Percentiles rank a stretch among this genome's conserved stretches.
These are phyloP conservation scores for Megamerina dolium DNA, from an alignment of 2,888 invertebrate species.

Conservation along the genomic window DNA sequence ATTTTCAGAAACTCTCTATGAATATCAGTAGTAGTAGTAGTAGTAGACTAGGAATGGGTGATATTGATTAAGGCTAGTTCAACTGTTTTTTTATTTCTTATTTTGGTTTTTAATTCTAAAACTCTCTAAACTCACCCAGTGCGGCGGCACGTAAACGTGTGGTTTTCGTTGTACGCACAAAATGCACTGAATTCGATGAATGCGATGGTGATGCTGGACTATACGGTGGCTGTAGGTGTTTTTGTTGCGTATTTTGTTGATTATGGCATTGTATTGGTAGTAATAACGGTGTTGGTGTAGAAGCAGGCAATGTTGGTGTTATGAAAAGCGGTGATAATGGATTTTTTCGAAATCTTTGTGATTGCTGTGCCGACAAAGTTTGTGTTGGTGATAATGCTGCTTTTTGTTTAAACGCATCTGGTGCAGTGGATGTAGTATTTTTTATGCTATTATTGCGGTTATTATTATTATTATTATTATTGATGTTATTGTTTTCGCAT, in stretches of 20 bases:
- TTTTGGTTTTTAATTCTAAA: too few relatives aligned
- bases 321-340: constrained; percentile 34
- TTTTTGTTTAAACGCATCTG: constrained; percentile 28
- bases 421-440: constrained; percentile 37
- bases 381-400: constrained; percentile 21
- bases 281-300: constrained; percentile 28
- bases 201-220: constrained; percentile 15
- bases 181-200: constrained; percentile 27
- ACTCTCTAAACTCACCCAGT: constrained; percentile 50
- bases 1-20: background rate
- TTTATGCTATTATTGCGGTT: constrained; percentile 26
- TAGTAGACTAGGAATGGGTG: too few relatives aligned
- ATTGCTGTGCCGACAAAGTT: too few relatives aligned
- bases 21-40: background rate
- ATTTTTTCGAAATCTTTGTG: constrained; percentile 29
- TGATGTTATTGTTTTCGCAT: too few relatives aligned
- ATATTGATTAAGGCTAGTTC: too few relatives aligned
- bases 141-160: constrained; percentile 67
- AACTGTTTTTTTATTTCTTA: too few relatives aligned
- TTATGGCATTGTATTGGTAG: constrained; percentile 7
- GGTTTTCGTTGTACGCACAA: constrained; percentile 65
- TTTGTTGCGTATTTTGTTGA: background rate
- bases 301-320: constrained; percentile 15
- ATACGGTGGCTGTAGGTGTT: constrained; percentile 4
- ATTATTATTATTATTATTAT: constrained; percentile 25